A percentile compares a stretch with the other conserved stretches of the same genome.
phyloP scores from a whole-genome alignment of 2,888 invertebrate species.

The Tetanocera ferruginea region DNA sequence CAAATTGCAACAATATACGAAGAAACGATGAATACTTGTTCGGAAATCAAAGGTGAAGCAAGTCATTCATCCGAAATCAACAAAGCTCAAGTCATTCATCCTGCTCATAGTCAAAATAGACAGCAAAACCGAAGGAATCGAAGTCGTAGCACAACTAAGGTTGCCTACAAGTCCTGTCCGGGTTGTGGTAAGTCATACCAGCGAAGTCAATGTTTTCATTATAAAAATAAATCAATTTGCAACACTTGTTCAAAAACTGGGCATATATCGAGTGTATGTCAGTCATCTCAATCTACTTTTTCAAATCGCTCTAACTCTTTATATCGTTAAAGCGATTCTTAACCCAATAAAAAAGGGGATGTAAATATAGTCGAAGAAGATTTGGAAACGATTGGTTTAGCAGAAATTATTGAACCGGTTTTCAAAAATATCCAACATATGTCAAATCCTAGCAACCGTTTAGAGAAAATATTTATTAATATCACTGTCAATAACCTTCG shows the following conservation, averaged over 20 bases:
- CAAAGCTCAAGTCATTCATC: background rate
- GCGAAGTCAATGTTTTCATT: slow-evolving; percentile 23
- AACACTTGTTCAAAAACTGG: slow-evolving; percentile 27
- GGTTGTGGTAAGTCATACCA: background rate
- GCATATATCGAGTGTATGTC: slow-evolving; percentile 38
- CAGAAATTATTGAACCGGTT: background rate
- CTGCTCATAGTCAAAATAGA: background rate
- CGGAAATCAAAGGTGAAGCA: slow-evolving; percentile 19
- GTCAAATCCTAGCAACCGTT: background rate
- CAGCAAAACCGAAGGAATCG: background rate
- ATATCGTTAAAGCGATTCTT: too few species aligned
- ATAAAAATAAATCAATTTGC: slow-evolving; percentile 21
- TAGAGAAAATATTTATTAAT: slow-evolving; percentile 27
- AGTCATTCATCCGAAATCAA: background rate
- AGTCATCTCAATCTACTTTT: too few species aligned
- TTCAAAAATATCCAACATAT: background rate
- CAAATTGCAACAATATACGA: slow-evolving; percentile 29
- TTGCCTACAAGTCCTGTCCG: slow-evolving; percentile 16
- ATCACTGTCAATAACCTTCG: slow-evolving; percentile 18
- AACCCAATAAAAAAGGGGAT: too few species aligned
- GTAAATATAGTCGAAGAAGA: too few species aligned
- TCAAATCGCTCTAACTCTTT: too few species aligned
- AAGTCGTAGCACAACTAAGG: background rate
- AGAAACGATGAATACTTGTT: slow-evolving; percentile 16
- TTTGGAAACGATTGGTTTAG: slow-evolving; percentile 7